Evolutionary conservation across 2,113 vertebrate species (phyloP), one percentile per base, ranked within the genome.

Genomic region (Oncorhynchus gorbuscha): DNA sequence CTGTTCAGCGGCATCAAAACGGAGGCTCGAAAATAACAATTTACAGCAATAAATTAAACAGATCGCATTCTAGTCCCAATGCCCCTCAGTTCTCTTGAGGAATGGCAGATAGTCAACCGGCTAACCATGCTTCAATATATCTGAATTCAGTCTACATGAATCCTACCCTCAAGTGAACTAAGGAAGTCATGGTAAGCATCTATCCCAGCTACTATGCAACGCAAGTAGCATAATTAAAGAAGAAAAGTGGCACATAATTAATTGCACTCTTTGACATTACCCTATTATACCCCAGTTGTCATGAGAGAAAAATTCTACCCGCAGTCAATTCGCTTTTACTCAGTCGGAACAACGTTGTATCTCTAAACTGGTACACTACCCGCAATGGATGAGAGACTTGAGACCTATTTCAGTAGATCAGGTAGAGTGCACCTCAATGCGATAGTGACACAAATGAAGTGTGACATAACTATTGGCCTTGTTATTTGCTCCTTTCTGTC

Each of bases 1-100:
- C 77, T 83, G 78, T 79, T 81, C 51, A 18, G 80, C 64, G 75
- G 51, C 79, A 87, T 85, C 84, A 85, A 86, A 85, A 86, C 81
- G 81, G 86, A 84, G 74, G 61, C 35, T 0, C 18, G 28, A 70
- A 77, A 13, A 6, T 58, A 61, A 67, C 74, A 64, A 71, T 28
- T 20, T 59, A 20, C 74, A 66, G 67, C 35, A 67, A 79, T 73
- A 82, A 86, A 87, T 83, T 69, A 79, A 80, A 81, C 48, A 73
- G 76, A 83, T 69, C 84, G 62, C 62, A 76, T 77, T 69, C 69
- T n/a, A 65, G 78, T 85, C 79, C 81, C 82, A 78, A n/a, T 86
- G 82, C 81, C 72, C 73, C 78, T 16, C 35, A 13, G 5, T 26
- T 22, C 39, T 26, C 22, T 45, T 48, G n/a, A 48, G 69, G 83